Percentiles rank a stretch among this genome's conserved stretches.
These are phyloP conservation scores for Aramus guarauna DNA, from an alignment of 2,113 vertebrate genomes.

Conservation along the genomic window DNA sequence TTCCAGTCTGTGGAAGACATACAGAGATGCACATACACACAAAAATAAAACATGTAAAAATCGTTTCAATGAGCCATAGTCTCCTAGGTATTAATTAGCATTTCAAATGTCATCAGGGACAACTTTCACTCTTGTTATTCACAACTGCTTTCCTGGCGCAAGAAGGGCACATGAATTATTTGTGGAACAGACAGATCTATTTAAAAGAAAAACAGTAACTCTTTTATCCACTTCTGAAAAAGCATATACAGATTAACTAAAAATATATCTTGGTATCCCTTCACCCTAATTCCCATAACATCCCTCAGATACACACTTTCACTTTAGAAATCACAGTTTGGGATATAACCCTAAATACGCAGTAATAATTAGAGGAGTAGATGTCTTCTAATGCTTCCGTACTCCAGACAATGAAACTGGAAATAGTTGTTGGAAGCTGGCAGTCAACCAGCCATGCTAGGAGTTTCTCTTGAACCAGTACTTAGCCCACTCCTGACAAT, in stretches of 20 bases:
- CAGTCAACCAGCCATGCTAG: neutral
- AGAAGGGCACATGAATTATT: neutral
- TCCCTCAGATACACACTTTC: neutral
- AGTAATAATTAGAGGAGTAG: neutral
- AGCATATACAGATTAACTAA: neutral
- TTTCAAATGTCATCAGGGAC: neutral
- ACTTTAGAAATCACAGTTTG: neutral
- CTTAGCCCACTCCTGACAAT: neutral
- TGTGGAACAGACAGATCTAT: neutral
- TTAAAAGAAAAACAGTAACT: neutral
- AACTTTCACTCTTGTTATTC: neutral
- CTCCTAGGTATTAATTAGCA: neutral
- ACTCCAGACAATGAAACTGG: neutral
- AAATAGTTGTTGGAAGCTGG: neutral
- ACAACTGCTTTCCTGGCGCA: neutral
- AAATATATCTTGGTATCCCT: neutral
- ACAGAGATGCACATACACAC: constrained; percentile 52
- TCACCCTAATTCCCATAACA: neutral
- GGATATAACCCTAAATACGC: neutral
- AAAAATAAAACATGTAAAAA: constrained; percentile 18
- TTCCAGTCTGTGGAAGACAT: constrained; percentile 84
- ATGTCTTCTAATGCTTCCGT: neutral
- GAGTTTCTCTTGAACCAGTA: neutral
- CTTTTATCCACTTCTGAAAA: neutral
- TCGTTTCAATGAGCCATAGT: neutral